A percentile compares a stretch with the other conserved stretches of the same genome.
Evolutionary conservation across 2,113 vertebrate species (phyloP).

Genomic region (Elachura formosa): DNA sequence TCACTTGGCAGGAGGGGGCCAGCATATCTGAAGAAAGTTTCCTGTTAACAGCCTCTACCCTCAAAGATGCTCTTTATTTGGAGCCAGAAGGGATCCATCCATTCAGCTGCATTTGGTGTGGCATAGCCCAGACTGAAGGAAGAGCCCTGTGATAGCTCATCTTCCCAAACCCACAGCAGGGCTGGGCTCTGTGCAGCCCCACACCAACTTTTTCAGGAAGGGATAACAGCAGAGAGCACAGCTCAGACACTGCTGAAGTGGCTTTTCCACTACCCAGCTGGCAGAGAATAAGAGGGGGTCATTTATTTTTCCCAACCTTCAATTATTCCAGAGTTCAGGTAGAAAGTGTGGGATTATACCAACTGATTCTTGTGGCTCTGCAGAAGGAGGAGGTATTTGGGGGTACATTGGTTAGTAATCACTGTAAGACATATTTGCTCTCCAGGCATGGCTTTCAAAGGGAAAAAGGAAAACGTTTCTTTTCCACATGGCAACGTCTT

Average conservation of each 20-base stretch:
- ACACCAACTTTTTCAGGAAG: rapidly evolving
- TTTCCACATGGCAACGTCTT: rapidly evolving
- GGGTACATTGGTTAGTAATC: background rate
- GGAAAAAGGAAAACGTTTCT: background rate
- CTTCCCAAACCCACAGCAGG: background rate
- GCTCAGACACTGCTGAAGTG: background rate
- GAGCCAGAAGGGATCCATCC: background rate
- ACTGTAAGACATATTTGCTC: background rate
- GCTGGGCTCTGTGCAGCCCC: background rate
- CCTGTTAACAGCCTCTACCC: rapidly evolving
- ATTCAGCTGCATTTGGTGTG: background rate
- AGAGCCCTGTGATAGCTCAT: background rate
- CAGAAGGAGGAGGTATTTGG: background rate
- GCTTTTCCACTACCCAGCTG: rapidly evolving
- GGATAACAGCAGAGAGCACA: background rate
- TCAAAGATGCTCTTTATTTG: background rate
- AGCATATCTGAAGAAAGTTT: background rate
- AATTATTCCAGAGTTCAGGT: background rate
- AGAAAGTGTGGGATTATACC: background rate
- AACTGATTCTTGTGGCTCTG: rapidly evolving
- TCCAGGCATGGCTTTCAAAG: background rate
- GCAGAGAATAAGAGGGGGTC: background rate
- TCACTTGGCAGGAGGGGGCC: background rate
- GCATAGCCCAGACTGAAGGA: background rate
- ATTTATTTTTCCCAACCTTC: background rate